Percentiles rank a stretch among this genome's conserved stretches.
phyloP scores from a whole-genome alignment of 2,797 vertebrate genomes.

The Pterois miles region DNA sequence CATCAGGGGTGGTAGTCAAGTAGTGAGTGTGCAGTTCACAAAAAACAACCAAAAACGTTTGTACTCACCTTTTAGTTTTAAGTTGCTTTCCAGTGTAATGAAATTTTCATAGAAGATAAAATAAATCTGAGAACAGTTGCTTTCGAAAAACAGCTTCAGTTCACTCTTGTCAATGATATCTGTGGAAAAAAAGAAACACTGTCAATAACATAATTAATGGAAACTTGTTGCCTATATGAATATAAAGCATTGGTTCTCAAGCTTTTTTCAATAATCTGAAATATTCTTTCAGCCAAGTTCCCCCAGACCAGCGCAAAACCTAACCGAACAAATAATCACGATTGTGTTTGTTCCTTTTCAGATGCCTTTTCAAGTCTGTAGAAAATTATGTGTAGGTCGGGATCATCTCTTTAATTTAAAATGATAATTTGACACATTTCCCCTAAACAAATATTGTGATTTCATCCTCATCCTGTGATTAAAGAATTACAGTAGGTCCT shows the following conservation, averaged over 20 bases:
- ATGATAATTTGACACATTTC: too few relatives aligned
- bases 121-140: constrained; percentile 98
- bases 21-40: not conserved
- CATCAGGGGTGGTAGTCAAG: not conserved
- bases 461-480: too few relatives aligned
- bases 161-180: constrained; percentile 95
- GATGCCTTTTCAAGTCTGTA: too few relatives aligned
- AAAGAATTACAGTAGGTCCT: too few relatives aligned
- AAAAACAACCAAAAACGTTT: not conserved
- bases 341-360: too few relatives aligned
- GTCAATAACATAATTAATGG: constrained; percentile 1
- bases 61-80: constrained; percentile 96
- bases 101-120: constrained; percentile 99
- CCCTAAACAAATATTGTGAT: too few relatives aligned
- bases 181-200: constrained; percentile 59
- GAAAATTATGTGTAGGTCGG: too few relatives aligned
- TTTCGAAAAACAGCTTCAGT: constrained; percentile 97
- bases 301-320: not conserved
- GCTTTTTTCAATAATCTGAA: not conserved
- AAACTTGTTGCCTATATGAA: not conserved
- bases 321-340: too few relatives aligned
- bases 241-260: not conserved
- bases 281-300: not conserved
- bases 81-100: constrained; percentile 97
- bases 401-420: too few relatives aligned